Conservation (phyloP, 1,140 invertebrate genomes). For the Panulirus ornatus region DNA sequence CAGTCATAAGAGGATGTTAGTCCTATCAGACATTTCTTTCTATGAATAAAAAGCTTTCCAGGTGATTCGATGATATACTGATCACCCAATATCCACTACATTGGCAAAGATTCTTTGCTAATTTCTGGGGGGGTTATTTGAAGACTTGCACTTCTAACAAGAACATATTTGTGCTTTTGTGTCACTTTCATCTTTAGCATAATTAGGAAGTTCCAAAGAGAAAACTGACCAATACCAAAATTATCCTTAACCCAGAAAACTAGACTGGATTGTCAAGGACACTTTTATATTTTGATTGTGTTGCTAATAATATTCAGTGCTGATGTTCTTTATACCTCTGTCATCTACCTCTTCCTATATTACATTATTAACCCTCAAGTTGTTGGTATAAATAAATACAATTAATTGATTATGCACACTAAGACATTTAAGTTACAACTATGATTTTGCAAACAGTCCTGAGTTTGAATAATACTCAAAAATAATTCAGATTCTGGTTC, state of each 20-base stretch:
- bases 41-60: neutral
- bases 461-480: slow-evolving; percentile 2
- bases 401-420: too few species aligned
- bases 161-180: neutral
- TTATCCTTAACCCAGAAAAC: slow-evolving; percentile 4
- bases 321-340: neutral
- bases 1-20: neutral
- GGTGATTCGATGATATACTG: neutral
- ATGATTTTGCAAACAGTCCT: neutral
- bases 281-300: neutral
- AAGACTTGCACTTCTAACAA: neutral
- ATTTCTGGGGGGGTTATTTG: neutral
- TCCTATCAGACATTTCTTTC: neutral
- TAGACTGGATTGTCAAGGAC: neutral
- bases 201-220: neutral
- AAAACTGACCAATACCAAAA: neutral
- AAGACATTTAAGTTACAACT: too few species aligned
- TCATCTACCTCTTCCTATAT: too few species aligned
- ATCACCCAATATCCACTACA: neutral
- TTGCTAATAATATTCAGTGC: neutral
- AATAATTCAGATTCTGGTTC: neutral
- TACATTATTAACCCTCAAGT: too few species aligned
- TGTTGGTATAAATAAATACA: too few species aligned
- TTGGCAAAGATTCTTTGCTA: neutral
- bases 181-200: neutral